A percentile compares a stretch with the other conserved stretches of the same genome.
Conservation (phyloP, 1,140 invertebrate genomes). For the Leptinotarsa undecemlineata region DNA sequence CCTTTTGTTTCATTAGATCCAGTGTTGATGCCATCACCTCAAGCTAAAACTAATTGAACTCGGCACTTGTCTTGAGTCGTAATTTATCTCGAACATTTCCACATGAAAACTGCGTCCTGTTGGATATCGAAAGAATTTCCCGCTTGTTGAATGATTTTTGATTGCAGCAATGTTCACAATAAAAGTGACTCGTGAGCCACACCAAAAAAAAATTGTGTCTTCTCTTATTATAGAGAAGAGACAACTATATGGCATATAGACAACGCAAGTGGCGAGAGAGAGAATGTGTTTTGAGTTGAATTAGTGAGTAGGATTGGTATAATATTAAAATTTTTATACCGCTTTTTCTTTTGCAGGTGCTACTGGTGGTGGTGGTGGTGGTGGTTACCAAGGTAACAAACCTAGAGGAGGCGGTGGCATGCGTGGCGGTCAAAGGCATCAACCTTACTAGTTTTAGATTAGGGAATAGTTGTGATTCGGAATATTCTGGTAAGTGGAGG, state of each 20-base stretch:
- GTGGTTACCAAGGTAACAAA: conserved; percentile 61
- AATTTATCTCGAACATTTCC: conserved; percentile 29
- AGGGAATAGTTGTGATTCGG: conserved; percentile 15
- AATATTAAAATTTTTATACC: conserved; percentile 54
- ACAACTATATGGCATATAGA: conserved; percentile 13
- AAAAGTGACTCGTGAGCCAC: conserved; percentile 7
- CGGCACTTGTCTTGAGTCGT: conserved; percentile 24
- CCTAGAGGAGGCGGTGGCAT: conserved; percentile 63
- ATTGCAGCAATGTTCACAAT: neutral
- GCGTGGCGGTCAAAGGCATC: conserved; percentile 75
- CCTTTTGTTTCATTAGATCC: too few relatives aligned
- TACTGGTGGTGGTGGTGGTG: conserved; percentile 61
- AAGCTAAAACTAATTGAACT: neutral
- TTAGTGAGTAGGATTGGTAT: conserved; percentile 48
- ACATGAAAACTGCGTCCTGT: conserved; percentile 17
- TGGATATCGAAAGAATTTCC: neutral
- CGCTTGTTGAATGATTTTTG: neutral
- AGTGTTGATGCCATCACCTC: neutral
- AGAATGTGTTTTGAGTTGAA: conserved; percentile 31
- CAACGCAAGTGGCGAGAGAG: conserved; percentile 37
- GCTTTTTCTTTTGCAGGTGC: conserved; percentile 55
- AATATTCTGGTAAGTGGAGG: conserved; percentile 25
- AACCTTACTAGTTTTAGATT: conserved; percentile 67
- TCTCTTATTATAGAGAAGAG: neutral
- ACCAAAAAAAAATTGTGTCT: conserved; percentile 1